These are phyloP conservation scores for Polyodon spathula DNA, from an alignment of 2,113 vertebrate species.

Conservation along the genomic window DNA sequence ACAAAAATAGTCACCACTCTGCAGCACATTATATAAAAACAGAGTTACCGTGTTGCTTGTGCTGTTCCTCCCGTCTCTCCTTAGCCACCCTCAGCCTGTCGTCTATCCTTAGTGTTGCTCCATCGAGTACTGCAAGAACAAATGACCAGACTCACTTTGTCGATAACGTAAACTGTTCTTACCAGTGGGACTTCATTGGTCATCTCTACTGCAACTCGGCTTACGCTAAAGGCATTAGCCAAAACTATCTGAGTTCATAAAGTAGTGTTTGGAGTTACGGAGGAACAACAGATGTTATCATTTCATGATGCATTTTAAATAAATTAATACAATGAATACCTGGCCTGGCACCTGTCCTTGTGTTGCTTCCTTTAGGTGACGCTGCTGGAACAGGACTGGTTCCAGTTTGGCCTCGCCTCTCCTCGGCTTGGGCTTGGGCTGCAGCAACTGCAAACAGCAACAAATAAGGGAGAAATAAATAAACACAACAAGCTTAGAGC, in stretches of 20 bases:
- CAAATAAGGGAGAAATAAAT: too few relatives aligned
- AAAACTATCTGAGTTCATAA: constrained; percentile 10
- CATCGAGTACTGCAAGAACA: constrained; percentile 70
- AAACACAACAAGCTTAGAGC: too few relatives aligned
- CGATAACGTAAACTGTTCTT: background rate
- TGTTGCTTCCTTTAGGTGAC: constrained; percentile 25
- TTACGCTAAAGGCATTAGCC: too few relatives aligned
- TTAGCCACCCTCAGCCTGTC: constrained; percentile 79
- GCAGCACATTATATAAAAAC: constrained; percentile 5
- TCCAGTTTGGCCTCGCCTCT: constrained; percentile 66
- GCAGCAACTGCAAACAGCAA: constrained; percentile 63
- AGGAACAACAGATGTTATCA: too few relatives aligned
- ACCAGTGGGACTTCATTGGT: too few relatives aligned
- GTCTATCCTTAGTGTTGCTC: constrained; percentile 76
- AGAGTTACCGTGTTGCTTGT: constrained; percentile 73
- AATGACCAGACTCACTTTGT: constrained; percentile 18
- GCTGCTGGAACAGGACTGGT: constrained; percentile 44
- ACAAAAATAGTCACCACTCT: too few relatives aligned
- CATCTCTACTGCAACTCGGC: too few relatives aligned
- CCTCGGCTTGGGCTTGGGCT: constrained; percentile 78
- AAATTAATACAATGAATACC: constrained; percentile 46
- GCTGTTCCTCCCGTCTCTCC: constrained; percentile 80
- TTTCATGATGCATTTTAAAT: too few relatives aligned
- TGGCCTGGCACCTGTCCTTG: constrained; percentile 62
- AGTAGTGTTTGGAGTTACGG: too few relatives aligned